phyloP scores from a whole-genome alignment of 1,140 invertebrate genomes.

The Plutomurus gul region DNA sequence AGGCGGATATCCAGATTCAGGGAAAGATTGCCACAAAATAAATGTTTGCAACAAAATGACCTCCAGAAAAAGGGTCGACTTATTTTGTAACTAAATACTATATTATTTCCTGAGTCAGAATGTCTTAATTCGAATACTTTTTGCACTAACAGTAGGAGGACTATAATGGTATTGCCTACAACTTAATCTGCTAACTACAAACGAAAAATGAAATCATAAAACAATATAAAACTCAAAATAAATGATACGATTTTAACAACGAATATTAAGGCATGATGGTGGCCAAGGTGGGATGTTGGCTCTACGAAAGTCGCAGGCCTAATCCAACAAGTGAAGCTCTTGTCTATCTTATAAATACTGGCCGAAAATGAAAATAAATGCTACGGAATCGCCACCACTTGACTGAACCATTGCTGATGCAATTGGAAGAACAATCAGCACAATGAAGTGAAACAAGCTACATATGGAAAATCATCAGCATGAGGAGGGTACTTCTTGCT shows the following conservation, averaged over 20 bases:
- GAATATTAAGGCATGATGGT: constrained; percentile 15
- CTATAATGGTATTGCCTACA: background rate
- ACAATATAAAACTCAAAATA: background rate
- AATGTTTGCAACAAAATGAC: too few species aligned
- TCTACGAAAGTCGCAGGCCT: constrained; percentile 16
- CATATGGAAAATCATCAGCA: too few species aligned
- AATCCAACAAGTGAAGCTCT: constrained; percentile 8
- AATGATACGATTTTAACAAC: background rate
- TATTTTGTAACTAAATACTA: too few species aligned
- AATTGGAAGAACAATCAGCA: too few species aligned
- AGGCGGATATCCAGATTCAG: too few species aligned
- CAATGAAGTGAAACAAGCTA: too few species aligned
- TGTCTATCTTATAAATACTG: background rate
- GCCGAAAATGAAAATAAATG: constrained; percentile 3
- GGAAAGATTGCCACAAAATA: too few species aligned
- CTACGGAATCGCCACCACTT: background rate
- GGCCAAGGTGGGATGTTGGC: constrained; percentile 10
- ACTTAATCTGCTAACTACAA: background rate
- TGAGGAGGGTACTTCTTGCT: too few species aligned
- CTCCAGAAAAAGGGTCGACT: too few species aligned
- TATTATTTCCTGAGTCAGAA: too few species aligned
- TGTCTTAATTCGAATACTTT: background rate
- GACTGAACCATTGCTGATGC: background rate
- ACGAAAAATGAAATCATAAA: background rate
- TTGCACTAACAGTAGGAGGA: background rate